Evolutionary conservation across 2,797 vertebrate genomes (phyloP).

Genomic region (Lophius americanus): DNA sequence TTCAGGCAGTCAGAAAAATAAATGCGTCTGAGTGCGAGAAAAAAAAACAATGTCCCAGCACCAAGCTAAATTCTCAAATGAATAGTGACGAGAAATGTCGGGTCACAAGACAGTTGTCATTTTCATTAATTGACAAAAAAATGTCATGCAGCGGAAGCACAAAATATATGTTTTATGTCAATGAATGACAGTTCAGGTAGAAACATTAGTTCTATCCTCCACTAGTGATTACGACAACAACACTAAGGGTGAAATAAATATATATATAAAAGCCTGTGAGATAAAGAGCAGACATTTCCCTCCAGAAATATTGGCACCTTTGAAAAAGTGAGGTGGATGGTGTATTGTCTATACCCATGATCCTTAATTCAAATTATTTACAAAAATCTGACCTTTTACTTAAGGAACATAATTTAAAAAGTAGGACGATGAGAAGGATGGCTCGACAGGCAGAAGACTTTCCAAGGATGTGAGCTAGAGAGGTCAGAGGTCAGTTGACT

Average conservation of each 20-base stretch:
- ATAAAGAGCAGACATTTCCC: constrained; percentile 15
- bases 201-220: not conserved
- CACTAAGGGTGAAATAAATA: too few relatives aligned
- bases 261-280: not conserved
- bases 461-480: too few relatives aligned
- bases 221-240: not conserved
- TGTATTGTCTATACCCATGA: too few relatives aligned
- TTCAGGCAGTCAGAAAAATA: constrained; percentile 26
- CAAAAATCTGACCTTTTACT: too few relatives aligned
- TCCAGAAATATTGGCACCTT: not conserved
- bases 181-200: not conserved
- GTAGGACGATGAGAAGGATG: too few relatives aligned
- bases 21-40: constrained; percentile 23
- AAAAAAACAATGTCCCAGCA: constrained; percentile 20
- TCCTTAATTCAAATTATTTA: too few relatives aligned
- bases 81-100: constrained; percentile 15
- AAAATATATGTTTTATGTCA: constrained; percentile 10
- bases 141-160: not conserved
- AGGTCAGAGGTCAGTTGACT: too few relatives aligned
- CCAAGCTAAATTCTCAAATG: constrained; percentile 18
- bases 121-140: constrained; percentile 8
- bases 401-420: too few relatives aligned
- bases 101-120: constrained; percentile 2
- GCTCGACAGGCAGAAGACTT: too few relatives aligned
- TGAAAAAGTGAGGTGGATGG: too few relatives aligned